Evolutionary conservation across 1,140 invertebrate genomes (phyloP).

Genomic region (Magallana angulata): DNA sequence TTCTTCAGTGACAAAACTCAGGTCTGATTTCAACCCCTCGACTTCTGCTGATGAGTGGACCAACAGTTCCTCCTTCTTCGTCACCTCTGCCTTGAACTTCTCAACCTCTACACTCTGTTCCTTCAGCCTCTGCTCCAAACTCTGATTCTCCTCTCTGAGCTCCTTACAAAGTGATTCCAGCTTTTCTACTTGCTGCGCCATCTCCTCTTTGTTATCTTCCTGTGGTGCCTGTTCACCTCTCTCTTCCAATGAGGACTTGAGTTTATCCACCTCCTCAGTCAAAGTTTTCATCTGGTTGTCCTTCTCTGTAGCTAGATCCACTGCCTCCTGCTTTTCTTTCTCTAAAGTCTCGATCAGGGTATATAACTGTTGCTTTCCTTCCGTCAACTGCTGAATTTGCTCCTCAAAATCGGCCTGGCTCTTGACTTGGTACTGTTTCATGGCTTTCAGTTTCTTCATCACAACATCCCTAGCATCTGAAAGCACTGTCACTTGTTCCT

Average conservation of each 20-base stretch:
- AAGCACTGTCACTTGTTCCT: constrained; percentile 64
- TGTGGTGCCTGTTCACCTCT: constrained; percentile 51
- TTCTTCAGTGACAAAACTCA: background rate
- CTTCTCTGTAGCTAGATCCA: background rate
- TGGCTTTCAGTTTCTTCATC: constrained; percentile 30
- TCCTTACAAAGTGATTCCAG: background rate
- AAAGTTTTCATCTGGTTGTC: constrained; percentile 42
- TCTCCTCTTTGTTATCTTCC: constrained; percentile 56
- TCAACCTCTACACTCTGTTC: constrained; percentile 11
- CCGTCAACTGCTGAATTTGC: constrained; percentile 49
- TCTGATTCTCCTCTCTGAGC: constrained; percentile 8
- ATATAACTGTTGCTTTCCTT: constrained; percentile 40
- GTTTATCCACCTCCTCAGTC: constrained; percentile 40
- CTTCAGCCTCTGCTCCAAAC: background rate
- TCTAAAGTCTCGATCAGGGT: constrained; percentile 51
- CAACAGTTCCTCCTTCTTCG: constrained; percentile 34
- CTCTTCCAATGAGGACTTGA: constrained; percentile 49
- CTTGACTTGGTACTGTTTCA: background rate
- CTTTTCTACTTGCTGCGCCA: constrained; percentile 42
- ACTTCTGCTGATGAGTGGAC: background rate
- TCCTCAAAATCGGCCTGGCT: constrained; percentile 29
- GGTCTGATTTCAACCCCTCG: background rate
- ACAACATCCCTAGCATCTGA: constrained; percentile 65
- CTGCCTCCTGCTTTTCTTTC: constrained; percentile 33
- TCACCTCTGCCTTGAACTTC: background rate